Conservation (phyloP, 2,888 invertebrate genomes). For the Brachyptera putata region DNA sequence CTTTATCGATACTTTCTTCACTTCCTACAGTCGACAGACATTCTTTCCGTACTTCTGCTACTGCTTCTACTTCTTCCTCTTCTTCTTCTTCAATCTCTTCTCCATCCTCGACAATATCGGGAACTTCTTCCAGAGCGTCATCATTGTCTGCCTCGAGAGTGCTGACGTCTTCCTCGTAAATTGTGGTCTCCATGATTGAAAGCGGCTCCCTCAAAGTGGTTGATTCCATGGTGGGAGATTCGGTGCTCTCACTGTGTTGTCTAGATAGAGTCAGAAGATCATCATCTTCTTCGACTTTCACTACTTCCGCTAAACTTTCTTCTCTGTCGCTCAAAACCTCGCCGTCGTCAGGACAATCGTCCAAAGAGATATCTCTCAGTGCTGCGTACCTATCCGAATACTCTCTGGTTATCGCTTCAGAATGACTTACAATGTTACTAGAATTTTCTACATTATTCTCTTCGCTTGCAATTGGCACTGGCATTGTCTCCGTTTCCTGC, state of each 20-base stretch:
- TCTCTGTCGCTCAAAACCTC: conserved; percentile 38
- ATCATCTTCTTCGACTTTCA: conserved; percentile 30
- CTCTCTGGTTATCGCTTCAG: conserved; percentile 38
- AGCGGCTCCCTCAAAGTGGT: conserved; percentile 37
- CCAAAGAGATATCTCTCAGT: conserved; percentile 60
- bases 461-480: conserved; percentile 36
- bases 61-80: conserved; percentile 33
- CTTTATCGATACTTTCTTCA: neutral
- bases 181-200: conserved; percentile 39
- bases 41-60: conserved; percentile 34
- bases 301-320: conserved; percentile 36
- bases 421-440: conserved; percentile 40
- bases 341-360: conserved; percentile 42
- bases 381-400: conserved; percentile 73
- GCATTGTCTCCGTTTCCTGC: conserved; percentile 27
- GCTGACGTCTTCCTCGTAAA: conserved; percentile 39
- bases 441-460: conserved; percentile 45
- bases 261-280: conserved; percentile 36
- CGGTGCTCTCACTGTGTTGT: conserved; percentile 38
- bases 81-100: conserved; percentile 39
- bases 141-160: conserved; percentile 37
- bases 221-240: conserved; percentile 35
- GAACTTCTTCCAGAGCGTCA: conserved; percentile 40
- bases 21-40: conserved; percentile 21
- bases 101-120: conserved; percentile 44